Conservation (phyloP, 2,888 invertebrate genomes). For the Argyra leucocephala region DNA sequence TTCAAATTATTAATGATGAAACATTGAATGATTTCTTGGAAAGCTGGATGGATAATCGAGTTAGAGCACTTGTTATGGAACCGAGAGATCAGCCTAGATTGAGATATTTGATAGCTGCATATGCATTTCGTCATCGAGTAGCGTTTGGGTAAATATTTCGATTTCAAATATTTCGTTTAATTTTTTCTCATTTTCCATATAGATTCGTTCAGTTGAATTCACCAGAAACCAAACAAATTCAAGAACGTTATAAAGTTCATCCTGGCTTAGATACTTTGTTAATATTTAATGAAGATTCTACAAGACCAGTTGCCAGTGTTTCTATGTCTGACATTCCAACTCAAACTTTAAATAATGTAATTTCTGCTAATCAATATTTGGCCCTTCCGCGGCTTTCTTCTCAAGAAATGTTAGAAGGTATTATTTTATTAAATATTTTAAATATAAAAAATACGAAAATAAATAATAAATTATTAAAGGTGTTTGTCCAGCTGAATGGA, state of each 20-base stretch:
- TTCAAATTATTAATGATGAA: slow-evolving; percentile 58
- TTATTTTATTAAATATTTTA: neutral
- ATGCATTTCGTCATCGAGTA: slow-evolving; percentile 73
- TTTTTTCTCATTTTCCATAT: slow-evolving; percentile 19
- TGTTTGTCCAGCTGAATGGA: slow-evolving; percentile 82
- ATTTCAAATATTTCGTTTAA: slow-evolving; percentile 9
- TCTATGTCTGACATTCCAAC: slow-evolving; percentile 85
- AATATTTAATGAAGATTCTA: slow-evolving; percentile 78
- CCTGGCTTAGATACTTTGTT: slow-evolving; percentile 69
- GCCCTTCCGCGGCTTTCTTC: slow-evolving; percentile 82
- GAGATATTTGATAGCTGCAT: slow-evolving; percentile 80
- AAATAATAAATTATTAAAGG: slow-evolving; percentile 22
- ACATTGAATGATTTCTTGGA: slow-evolving; percentile 69
- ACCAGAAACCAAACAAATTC: slow-evolving; percentile 54
- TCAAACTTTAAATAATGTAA: slow-evolving; percentile 76
- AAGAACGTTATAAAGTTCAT: slow-evolving; percentile 61
- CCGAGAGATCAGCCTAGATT: slow-evolving; percentile 65
- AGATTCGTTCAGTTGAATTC: slow-evolving; percentile 60
- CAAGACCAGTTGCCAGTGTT: slow-evolving; percentile 72
- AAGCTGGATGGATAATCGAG: slow-evolving; percentile 87
- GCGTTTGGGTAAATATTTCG: slow-evolving; percentile 70
- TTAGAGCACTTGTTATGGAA: slow-evolving; percentile 81
- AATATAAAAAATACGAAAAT: neutral
- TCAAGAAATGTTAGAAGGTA: slow-evolving; percentile 56
- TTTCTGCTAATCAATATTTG: slow-evolving; percentile 80